Evolutionary conservation across 1,140 invertebrate genomes (phyloP), one percentile per base, ranked within the genome.

Genomic region (Apis mellifera): DNA sequence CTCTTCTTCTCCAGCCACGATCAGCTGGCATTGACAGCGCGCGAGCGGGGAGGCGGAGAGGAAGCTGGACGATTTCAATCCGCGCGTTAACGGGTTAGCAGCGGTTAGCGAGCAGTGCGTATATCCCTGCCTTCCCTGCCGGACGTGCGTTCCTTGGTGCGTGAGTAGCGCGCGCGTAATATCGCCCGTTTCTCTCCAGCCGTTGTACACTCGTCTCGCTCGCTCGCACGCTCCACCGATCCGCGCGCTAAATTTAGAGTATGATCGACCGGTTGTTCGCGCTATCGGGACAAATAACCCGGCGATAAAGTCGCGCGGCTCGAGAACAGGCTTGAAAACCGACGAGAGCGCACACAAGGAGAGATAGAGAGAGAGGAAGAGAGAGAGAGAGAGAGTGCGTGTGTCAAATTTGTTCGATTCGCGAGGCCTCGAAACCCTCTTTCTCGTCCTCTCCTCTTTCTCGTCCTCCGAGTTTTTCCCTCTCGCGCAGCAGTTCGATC

Each of bases 181-280:
- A 54, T 65, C 42, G n/a, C 64, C 42, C 71, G 23, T 85, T 62
- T 81, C 60, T 66, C 52, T 74, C 72, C 13, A 9, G 59, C 68
- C 26, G 32, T 3, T 2, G 32, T n/a, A n/a, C n/a, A n/a, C n/a
- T n/a, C 13, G 60, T 23, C 60, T 64, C 60, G 13, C 60, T 60
- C 68, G 50, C 11, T 59, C 23, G 11, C 64, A 54, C 57, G 23
- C 52, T 11, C 15, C 50, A 64, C 73, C 62, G 66, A 54, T 73
- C 50, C 50, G 69, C n/a, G 32, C 23, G 86, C 88, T 90, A 90
- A 90, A 90, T 90, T 89, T 90, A 90, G 89, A 81, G 84, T 88
- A 90, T 90, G 90, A 90, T 90, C 88, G 84, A 86, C 78, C 83
- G 84, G 83, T 90, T 73, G 83, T 82, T 73, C 77, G 81, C 81